Base-by-base conservation (phyloP, 2,888 invertebrate genomes). In the Stenodema calcarata region DNA sequence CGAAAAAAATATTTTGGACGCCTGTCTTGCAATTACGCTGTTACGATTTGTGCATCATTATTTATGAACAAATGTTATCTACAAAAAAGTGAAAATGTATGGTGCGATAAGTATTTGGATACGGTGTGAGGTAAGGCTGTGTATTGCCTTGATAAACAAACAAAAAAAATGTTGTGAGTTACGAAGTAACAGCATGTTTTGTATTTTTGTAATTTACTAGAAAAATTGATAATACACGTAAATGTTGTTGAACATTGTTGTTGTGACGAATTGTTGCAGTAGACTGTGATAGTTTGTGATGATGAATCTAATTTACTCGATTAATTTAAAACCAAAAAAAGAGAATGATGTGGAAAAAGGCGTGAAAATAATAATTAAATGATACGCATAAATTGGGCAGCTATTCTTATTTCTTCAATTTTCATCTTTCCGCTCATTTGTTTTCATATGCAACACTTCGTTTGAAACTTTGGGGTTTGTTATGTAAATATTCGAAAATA, bases 221-320 rank as follows among this genome's bases (percentile, higher is more conserved):
- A 69, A 82, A 70, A 83, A 86, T 73, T 28, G 44, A 88, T 86
- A 73, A 87, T 69, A 87, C 84, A 86, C 86, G 79, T 78, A 82
- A 87, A 50, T 70, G 88, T 88, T 82, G 82, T 82, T 82, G 70
- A 82, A 82, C 41, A 82, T 82, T 82, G 82, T 82, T 82, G 82
- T 82, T 87, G 87, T 87, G 87, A 86, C 87, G 81, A 87, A 87
- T 87, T 69, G 87, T 87, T 87, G 87, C 88, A 88, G 89, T 81
- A 87, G 76, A 88, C 89, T 89, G 89, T 89, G 89, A 89, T 89
- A 88, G 89, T 87, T 88, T 89, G 89, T 89, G 89, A 89, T 89
- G 88, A 89, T 88, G 87, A 88, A 88, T 87, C 83, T 88, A 88
- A 88, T 88, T 88, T 88, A 82, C 82, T 69, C 70, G 82, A 35